phyloP scores from a whole-genome alignment of 2,888 invertebrate genomes.

The Acrocera orbiculus region DNA sequence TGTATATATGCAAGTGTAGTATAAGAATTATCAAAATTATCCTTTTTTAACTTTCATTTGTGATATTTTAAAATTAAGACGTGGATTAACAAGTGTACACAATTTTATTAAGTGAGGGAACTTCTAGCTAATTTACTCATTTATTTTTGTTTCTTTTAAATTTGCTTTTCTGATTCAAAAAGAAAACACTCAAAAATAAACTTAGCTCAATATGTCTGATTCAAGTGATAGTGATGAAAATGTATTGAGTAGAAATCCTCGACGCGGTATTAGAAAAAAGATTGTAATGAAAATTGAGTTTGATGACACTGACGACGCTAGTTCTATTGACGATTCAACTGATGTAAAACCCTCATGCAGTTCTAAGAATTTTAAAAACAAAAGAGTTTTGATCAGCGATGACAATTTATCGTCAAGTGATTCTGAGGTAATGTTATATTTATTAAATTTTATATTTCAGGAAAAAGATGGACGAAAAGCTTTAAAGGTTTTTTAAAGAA shows the following conservation, averaged over 20 bases:
- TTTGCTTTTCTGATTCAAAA: too few species aligned
- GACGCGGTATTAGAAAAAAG: constrained; percentile 10
- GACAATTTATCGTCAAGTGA: constrained; percentile 18
- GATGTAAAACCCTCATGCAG: constrained; percentile 1
- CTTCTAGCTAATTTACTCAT: too few species aligned
- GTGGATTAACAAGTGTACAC: too few species aligned
- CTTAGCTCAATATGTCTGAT: constrained; percentile 12
- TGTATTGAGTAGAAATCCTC: constrained; percentile 1
- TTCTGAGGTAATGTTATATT: constrained; percentile 30
- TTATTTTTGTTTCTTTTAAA: too few species aligned
- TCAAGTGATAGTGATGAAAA: constrained; percentile 9
- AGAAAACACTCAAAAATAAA: too few species aligned
- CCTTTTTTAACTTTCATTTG: too few species aligned
- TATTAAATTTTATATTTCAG: constrained; percentile 6
- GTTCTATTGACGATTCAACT: constrained; percentile 9
- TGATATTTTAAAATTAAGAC: too few species aligned
- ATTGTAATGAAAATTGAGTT: constrained; percentile 30
- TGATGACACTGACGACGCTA: constrained; percentile 21
- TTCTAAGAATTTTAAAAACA: not conserved
- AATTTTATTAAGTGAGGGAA: too few species aligned
- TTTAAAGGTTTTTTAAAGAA: not conserved
- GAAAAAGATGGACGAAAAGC: not conserved
- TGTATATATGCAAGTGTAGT: too few species aligned
- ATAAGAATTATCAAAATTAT: too few species aligned
- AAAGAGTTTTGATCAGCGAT: not conserved